Conservation (phyloP, 1,140 invertebrate genomes). For the Diprion similis region DNA sequence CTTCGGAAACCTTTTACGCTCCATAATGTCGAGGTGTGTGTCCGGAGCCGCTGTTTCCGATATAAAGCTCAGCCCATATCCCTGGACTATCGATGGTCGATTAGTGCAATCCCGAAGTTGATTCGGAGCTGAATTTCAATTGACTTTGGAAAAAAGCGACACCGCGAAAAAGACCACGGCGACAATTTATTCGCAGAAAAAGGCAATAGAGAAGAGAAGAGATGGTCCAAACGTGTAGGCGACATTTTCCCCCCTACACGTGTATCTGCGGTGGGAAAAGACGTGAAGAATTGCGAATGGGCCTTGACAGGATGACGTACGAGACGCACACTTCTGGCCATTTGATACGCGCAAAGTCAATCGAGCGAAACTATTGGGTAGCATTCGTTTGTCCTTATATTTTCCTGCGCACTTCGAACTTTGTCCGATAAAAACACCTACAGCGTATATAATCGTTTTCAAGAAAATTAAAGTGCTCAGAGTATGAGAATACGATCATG, state of each 20-base stretch:
- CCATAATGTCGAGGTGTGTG: no score
- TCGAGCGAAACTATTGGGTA: not conserved
- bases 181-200: no score
- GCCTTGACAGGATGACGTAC: not conserved
- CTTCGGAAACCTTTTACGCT: not conserved
- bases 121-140: no score
- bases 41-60: no score
- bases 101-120: no score
- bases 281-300: not conserved
- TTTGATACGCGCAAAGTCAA: not conserved
- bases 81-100: no score
- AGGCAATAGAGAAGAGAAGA: no score
- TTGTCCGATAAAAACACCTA: not conserved
- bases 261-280: not conserved
- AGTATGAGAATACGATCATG: not conserved
- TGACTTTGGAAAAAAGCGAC: no score
- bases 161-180: no score
- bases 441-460: not conserved
- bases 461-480: not conserved
- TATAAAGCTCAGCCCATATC: no score
- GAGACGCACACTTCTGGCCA: not conserved
- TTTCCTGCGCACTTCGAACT: not conserved
- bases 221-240: no score
- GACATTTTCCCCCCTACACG: not conserved
- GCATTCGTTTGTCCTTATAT: not conserved